Evolutionary conservation across 2,888 invertebrate genomes (phyloP).

Genomic region (Drosophila atroscutellata): DNA sequence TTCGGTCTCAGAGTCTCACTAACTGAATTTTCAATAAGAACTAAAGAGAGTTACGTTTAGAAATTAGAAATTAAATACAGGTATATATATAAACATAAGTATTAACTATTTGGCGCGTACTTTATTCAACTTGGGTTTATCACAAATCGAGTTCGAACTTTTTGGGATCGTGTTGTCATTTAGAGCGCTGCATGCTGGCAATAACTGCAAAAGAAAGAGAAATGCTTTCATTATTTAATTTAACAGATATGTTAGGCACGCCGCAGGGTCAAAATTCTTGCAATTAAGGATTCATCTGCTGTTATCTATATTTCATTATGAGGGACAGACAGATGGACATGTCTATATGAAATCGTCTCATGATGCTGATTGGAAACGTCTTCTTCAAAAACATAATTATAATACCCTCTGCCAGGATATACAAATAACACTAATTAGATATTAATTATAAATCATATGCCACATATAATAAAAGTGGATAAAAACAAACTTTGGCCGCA

Average conservation of each 20-base stretch:
- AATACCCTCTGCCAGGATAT: too few relatives aligned
- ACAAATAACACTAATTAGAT: conserved; percentile 20
- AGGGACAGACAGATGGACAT: neutral
- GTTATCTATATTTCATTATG: neutral
- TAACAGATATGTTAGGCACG: neutral
- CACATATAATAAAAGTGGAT: conserved; percentile 19
- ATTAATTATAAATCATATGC: conserved; percentile 26
- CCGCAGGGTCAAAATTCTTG: neutral
- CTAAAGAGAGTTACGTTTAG: conserved; percentile 46
- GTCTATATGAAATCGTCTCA: neutral
- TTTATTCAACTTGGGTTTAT: conserved; percentile 77
- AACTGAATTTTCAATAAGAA: conserved; percentile 37
- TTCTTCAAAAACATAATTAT: neutral
- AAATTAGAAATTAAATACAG: conserved; percentile 16
- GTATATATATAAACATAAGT: conserved; percentile 3
- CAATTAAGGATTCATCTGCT: neutral
- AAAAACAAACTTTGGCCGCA: conserved; percentile 32
- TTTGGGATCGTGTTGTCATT: conserved; percentile 77
- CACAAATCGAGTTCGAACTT: conserved; percentile 79
- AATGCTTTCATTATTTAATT: neutral
- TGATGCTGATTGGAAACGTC: neutral
- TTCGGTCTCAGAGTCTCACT: conserved; percentile 53
- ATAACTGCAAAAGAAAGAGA: conserved; percentile 62
- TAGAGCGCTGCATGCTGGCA: conserved; percentile 78
- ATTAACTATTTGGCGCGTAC: conserved; percentile 64